Evolutionary conservation across 2,888 invertebrate species (phyloP).

Genomic region (Caradrina kadenii): DNA sequence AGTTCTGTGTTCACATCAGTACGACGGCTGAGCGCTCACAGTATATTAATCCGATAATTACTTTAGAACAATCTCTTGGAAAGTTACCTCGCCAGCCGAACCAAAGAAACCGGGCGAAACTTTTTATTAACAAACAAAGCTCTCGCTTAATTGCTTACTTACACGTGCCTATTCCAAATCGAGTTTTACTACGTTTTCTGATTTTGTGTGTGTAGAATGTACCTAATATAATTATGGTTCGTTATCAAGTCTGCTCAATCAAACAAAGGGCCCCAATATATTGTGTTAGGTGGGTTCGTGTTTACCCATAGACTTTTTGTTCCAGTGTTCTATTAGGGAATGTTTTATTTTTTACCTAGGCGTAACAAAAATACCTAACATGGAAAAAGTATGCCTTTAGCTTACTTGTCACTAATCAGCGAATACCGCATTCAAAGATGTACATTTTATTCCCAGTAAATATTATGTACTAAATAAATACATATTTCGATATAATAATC

Average conservation of each 20-base stretch:
- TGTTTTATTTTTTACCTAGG: background rate
- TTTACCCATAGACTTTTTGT: conserved; percentile 12
- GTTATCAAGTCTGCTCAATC: conserved; percentile 51
- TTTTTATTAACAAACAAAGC: conserved; percentile 85
- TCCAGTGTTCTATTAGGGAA: background rate
- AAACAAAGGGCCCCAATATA: conserved; percentile 40
- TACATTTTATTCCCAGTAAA: background rate
- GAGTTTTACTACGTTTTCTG: conserved; percentile 57
- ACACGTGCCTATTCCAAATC: conserved; percentile 69
- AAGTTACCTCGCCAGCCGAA: conserved; percentile 79
- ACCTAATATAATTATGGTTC: conserved; percentile 57
- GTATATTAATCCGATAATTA: conserved; percentile 90
- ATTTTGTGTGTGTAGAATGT: conserved; percentile 59
- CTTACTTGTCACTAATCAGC: background rate
- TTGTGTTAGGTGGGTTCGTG: conserved; percentile 19
- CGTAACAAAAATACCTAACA: background rate
- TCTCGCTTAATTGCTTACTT: conserved; percentile 80
- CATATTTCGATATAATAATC: too few relatives aligned
- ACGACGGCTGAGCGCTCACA: conserved; percentile 79
- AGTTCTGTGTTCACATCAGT: conserved; percentile 83
- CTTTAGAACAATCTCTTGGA: conserved; percentile 87
- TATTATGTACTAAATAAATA: too few relatives aligned
- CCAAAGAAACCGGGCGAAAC: conserved; percentile 78
- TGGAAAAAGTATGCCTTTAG: background rate
- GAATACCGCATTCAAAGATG: background rate